phyloP scores from a whole-genome alignment of 2,797 vertebrate species.

The Oryzias dopingdopingensis region DNA sequence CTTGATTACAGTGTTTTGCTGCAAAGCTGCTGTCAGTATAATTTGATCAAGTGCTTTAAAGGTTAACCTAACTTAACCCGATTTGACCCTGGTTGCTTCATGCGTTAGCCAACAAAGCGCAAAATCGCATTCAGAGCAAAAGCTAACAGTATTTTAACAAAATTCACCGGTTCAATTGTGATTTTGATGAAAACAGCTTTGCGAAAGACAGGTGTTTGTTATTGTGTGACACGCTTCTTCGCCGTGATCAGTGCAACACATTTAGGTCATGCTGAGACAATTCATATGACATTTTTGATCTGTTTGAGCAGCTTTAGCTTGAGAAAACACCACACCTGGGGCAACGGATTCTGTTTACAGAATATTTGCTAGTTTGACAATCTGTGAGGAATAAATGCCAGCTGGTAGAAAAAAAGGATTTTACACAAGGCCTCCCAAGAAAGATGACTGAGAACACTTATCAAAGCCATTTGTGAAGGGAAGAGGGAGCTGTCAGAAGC shows the following conservation, averaged over 20 bases:
- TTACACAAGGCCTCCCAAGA: slow-evolving; percentile 15
- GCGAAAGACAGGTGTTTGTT: slow-evolving; percentile 16
- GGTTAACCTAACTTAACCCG: slow-evolving; percentile 21
- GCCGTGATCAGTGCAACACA: slow-evolving; percentile 16
- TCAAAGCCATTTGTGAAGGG: slow-evolving; percentile 17
- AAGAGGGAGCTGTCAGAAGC: neutral
- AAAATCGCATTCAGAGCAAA: neutral
- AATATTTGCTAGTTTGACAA: slow-evolving; percentile 39
- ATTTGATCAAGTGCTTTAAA: slow-evolving; percentile 38
- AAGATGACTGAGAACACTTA: slow-evolving; percentile 24
- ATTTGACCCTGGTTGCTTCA: slow-evolving; percentile 5
- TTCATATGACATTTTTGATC: slow-evolving; percentile 24
- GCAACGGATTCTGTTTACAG: slow-evolving; percentile 35
- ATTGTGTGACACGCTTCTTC: slow-evolving; percentile 14
- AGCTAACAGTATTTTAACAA: neutral
- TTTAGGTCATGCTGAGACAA: slow-evolving; percentile 21
- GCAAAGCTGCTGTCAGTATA: slow-evolving; percentile 25
- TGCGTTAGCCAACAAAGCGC: slow-evolving; percentile 10
- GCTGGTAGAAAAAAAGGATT: slow-evolving; percentile 17
- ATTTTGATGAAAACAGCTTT: slow-evolving; percentile 7
- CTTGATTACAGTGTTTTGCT: slow-evolving; percentile 35
- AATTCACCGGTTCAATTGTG: neutral
- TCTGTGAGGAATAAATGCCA: slow-evolving; percentile 30
- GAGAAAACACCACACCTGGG: slow-evolving; percentile 20
- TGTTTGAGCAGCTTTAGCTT: slow-evolving; percentile 12